These are phyloP conservation scores for Hydra vulgaris DNA, from an alignment of 30 jellyfish, hydroid and myxozoan genomes.

Conservation along the genomic window DNA sequence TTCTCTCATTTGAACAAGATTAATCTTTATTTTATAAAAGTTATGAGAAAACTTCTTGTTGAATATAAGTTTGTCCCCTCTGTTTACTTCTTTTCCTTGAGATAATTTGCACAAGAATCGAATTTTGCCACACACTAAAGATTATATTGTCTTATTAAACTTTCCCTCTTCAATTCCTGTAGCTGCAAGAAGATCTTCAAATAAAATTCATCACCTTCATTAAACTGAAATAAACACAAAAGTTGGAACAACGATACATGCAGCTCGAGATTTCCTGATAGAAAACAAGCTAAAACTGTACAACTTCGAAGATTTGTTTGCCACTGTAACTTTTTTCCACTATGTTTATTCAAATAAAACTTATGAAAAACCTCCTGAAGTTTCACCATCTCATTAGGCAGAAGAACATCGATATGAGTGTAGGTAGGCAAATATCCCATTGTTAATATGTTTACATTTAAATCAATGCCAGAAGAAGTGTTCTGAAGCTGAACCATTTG, in stretches of 20 bases:
- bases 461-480: constrained; percentile 43
- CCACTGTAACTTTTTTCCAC: constrained; percentile 89
- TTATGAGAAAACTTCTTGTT: constrained; percentile 54
- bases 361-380: constrained; percentile 75
- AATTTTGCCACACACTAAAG: constrained; percentile 80
- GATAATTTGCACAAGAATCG: constrained; percentile 68
- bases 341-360: constrained; percentile 72
- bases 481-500: constrained; percentile 56
- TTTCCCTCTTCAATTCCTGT: constrained; percentile 92
- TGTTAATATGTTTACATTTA: constrained; percentile 73
- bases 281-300: constrained; percentile 52
- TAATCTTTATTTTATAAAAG: constrained; percentile 56
- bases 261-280: constrained; percentile 59
- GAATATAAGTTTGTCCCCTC: constrained; percentile 50
- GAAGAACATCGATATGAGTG: constrained; percentile 72
- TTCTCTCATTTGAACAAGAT: constrained; percentile 88
- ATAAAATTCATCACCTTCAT: constrained; percentile 71
- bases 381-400: constrained; percentile 82
- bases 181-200: constrained; percentile 64
- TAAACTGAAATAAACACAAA: constrained; percentile 60
- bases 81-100: constrained; percentile 66
- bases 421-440: constrained; percentile 97
- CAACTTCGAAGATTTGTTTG: constrained; percentile 87
- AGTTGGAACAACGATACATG: constrained; percentile 86
- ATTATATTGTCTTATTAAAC: constrained; percentile 71